Base-by-base conservation (phyloP, 2,888 invertebrate species). In the Cotesia congregata region DNA sequence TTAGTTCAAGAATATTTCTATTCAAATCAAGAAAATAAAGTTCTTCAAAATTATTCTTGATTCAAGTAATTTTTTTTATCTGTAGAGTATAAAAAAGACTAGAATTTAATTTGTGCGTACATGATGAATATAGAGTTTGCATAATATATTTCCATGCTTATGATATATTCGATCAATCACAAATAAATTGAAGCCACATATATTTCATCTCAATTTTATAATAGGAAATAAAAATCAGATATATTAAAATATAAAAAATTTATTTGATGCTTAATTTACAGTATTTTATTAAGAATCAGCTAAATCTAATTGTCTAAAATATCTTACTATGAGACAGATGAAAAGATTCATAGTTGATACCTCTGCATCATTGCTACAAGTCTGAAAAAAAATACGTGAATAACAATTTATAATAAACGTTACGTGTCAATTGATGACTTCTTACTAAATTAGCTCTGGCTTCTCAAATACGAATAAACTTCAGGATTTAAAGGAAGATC, bases 271-370 rank as follows among this genome's bases (percentile, higher is more conserved):
- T 77, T 69, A 62, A 30, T 72, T 38, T 0, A 39, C 12, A 15
- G 15, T 67, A 30, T 20, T 73, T 30, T 60, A 39, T 85, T 75
- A 87, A 62, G 84, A 74, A 83, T 95, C 95, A 39, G 93, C 93
- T 84, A 95, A 90, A 89, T 96, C 96, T 81, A 92, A 90, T 88
- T 96, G 95, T 80, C 93, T 91, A 90, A 94, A 96, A 89, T 94
- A 95, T 83, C 92, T 91, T 62, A 93, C 92, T 67, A 95, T 93
- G 80, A 96, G 89, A 88, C 95, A 95, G 85, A 96, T 94, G 83
- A 94, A 92, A 72, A 95, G 90, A 90, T 95, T 95, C 62, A 94
- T 86, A 6, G 94, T 92, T 69, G 90, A 88, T 67, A 91, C 91
- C 74, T 87, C 83, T 80, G 83, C 90, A 89, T 84, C 91, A 65